A percentile compares a stretch with the other conserved stretches of the same genome.
phyloP scores from a whole-genome alignment of 2,113 vertebrate genomes.

The Halcyon senegalensis region DNA sequence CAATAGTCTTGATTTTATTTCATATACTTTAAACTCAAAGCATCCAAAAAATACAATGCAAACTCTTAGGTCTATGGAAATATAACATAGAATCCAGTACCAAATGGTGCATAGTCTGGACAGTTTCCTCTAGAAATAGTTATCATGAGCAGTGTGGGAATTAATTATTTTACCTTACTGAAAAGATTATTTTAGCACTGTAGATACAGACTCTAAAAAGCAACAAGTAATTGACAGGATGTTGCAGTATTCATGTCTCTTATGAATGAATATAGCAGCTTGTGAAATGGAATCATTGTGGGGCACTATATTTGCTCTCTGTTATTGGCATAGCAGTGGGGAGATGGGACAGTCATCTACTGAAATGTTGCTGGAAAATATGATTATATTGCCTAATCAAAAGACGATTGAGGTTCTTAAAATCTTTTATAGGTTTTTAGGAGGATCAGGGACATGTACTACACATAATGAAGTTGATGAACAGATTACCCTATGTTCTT shows the following conservation, averaged over 20 bases:
- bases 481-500: not conserved
- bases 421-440: not conserved
- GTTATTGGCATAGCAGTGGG: not conserved
- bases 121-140: not conserved
- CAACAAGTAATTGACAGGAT: not conserved
- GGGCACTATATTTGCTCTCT: not conserved
- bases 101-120: not conserved
- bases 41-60: not conserved
- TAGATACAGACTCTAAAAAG: not conserved
- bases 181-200: not conserved
- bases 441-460: not conserved
- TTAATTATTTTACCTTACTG: not conserved
- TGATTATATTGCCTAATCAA: not conserved
- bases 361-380: not conserved
- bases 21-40: not conserved
- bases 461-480: not conserved
- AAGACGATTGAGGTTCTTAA: not conserved
- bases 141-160: not conserved
- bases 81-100: not conserved
- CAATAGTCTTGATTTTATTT: not conserved
- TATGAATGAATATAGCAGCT: not conserved
- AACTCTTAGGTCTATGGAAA: not conserved
- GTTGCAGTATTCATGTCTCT: not conserved
- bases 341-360: not conserved
- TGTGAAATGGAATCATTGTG: not conserved